phyloP scores from a whole-genome alignment of 2,113 vertebrate genomes.

The Anguilla rostrata region DNA sequence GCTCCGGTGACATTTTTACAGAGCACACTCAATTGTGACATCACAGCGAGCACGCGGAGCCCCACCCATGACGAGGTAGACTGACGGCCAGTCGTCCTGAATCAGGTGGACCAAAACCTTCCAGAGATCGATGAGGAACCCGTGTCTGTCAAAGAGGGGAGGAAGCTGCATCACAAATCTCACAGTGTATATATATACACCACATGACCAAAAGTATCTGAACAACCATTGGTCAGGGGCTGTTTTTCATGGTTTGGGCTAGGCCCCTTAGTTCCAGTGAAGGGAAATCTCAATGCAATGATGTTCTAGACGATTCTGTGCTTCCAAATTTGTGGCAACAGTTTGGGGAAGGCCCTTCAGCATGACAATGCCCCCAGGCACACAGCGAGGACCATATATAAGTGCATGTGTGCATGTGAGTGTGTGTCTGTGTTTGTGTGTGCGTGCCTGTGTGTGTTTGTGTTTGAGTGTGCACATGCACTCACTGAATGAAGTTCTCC shows the following conservation, averaged over 20 bases:
- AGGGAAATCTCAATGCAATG: too few relatives aligned
- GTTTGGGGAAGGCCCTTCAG: too few relatives aligned
- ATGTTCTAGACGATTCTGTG: too few relatives aligned
- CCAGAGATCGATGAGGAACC: slow-evolving; percentile 53
- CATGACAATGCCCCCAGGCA: too few relatives aligned
- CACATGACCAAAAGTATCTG: too few relatives aligned
- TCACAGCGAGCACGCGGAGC: background rate
- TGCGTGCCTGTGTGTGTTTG: too few relatives aligned
- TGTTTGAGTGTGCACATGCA: slow-evolving; percentile 16
- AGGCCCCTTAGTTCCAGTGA: too few relatives aligned
- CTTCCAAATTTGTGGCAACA: too few relatives aligned
- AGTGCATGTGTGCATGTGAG: too few relatives aligned
- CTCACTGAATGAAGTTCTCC: slow-evolving; percentile 63
- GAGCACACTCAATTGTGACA: background rate
- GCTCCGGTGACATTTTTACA: background rate
- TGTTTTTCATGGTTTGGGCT: too few relatives aligned
- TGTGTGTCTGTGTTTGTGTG: background rate
- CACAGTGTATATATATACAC: background rate
- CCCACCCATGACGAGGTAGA: slow-evolving; percentile 47
- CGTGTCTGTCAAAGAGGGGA: slow-evolving; percentile 41
- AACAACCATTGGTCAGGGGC: too few relatives aligned
- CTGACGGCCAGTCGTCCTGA: slow-evolving; percentile 50
- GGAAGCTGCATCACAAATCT: slow-evolving; percentile 12
- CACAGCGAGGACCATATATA: too few relatives aligned
- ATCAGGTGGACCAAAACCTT: slow-evolving; percentile 59